Base-by-base conservation (phyloP, 2,888 invertebrate genomes). In the Plebejus melissa region DNA sequence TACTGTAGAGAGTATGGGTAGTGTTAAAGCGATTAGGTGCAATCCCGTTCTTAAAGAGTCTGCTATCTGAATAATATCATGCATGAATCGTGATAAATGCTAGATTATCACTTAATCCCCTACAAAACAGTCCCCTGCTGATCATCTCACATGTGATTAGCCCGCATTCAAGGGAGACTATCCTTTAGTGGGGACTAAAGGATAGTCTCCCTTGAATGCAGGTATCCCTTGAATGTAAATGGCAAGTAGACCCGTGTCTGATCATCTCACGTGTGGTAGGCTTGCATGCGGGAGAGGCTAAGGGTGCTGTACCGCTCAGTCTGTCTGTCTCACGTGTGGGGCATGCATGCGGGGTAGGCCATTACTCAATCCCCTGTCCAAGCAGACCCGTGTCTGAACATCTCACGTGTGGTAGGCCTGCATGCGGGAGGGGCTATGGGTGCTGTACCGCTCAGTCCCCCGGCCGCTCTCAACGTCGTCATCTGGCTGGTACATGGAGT, bases 401-500 rank as follows among this genome's bases (percentile, higher is more conserved):
- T 65, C 65, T 65, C 32, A 65, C 65, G 36, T 65, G 65, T 65
- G 65, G 32, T 65, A 65, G 11, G 32, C 65, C 5, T 36, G 65
- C 16, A 74, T 50, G 58, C 50, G 28, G 13, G 38, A 69, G 46
- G 16, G 57, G 28, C 38, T 16, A 46, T 32, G 58, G 28, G 46
- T 32, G 50, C 74, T 90, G 89, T 83, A 91, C 91, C 75, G 85
- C 80, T 78, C 84, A 13, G 82, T 81, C 16, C 82, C 85, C 6
- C 88, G 80, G 57, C 86, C 89, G 76, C 88, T 86, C 82, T 93
- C 93, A 36, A 89, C 82, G 79, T 92, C 90, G 0, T 82, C 83
- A 9, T 94, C 93, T 1, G 85, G 88, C 81, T 87, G 86, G 87
- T 95, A 95, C 94, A 95, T 94, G 81, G 94, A 94, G 87, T 92